Conservation (phyloP, 2,113 vertebrate species). For the Erpornis zantholeuca region DNA sequence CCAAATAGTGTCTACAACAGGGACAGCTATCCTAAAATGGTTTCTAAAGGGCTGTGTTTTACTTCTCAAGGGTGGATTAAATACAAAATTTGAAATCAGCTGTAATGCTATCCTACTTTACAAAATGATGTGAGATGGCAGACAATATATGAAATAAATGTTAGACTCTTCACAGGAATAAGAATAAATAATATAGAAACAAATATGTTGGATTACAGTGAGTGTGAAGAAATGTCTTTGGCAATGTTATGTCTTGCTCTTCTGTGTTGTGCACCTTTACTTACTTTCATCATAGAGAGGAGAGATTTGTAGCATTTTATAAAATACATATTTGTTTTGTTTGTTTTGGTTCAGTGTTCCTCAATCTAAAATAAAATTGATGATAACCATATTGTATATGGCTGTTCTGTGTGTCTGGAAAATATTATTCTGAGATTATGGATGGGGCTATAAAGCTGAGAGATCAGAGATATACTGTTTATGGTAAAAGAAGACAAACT, state of each 20-base stretch:
- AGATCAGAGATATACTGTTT: constrained; percentile 33
- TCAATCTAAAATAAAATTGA: constrained; percentile 44
- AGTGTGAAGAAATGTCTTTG: not conserved
- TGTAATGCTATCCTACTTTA: not conserved
- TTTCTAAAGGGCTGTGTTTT: not conserved
- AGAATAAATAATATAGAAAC: not conserved
- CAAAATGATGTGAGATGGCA: not conserved
- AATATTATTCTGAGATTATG: constrained; percentile 28
- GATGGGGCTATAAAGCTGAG: not conserved
- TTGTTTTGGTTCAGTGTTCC: not conserved
- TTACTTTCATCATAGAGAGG: not conserved
- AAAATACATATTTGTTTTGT: not conserved
- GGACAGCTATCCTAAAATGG: not conserved
- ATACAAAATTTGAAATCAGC: not conserved
- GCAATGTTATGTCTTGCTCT: not conserved
- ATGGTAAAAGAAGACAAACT: constrained; percentile 34
- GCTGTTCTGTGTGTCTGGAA: constrained; percentile 7
- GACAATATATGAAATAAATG: not conserved
- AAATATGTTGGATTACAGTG: not conserved
- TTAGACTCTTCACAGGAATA: not conserved
- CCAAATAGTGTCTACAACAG: not conserved
- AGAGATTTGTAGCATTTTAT: not conserved
- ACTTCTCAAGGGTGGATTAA: not conserved
- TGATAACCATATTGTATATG: not conserved
- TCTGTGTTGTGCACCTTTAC: not conserved